A percentile compares a stretch with the other conserved stretches of the same genome.
Conservation (phyloP, 37 sponge, comb jelly and placozoan genomes). For the Lycopodina hypogea region DNA sequence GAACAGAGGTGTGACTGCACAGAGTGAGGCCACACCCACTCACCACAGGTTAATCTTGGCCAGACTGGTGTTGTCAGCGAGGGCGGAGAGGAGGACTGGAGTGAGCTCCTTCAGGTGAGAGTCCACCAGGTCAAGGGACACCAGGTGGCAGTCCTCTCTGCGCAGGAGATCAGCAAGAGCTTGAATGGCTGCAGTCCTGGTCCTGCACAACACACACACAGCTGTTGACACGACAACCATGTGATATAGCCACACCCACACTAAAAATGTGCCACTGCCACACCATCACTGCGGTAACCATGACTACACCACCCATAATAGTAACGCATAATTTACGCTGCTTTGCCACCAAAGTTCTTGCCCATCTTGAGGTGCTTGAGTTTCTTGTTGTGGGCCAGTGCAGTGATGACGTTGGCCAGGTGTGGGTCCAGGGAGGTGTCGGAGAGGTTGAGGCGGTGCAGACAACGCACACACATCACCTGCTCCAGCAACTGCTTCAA, state of each 20-base stretch:
- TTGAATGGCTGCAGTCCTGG: slow-evolving; percentile 20
- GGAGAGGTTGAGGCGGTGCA: slow-evolving; percentile 44
- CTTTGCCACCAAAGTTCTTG: slow-evolving; percentile 64
- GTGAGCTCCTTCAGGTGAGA: slow-evolving; percentile 61
- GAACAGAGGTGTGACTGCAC: neutral
- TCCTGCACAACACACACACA: slow-evolving; percentile 6
- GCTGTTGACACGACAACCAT: neutral
- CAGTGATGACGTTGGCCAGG: slow-evolving; percentile 25
- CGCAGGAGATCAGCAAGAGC: slow-evolving; percentile 24
- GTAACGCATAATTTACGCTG: slow-evolving; percentile 19
- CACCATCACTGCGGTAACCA: neutral
- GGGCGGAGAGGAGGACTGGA: slow-evolving; percentile 31
- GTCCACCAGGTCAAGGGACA: slow-evolving; percentile 44
- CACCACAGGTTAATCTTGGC: slow-evolving; percentile 67
- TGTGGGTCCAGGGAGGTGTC: slow-evolving; percentile 23
- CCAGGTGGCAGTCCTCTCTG: slow-evolving; percentile 46
- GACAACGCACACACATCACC: slow-evolving; percentile 18
- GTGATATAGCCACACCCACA: neutral
- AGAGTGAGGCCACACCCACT: neutral
- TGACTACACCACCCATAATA: no score
- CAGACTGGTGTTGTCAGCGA: slow-evolving; percentile 50
- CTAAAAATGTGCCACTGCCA: neutral
- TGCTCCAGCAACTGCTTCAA: slow-evolving; percentile 7
- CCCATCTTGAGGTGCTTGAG: slow-evolving; percentile 63
- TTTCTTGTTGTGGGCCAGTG: slow-evolving; percentile 25